Base-by-base conservation (phyloP, 1,140 invertebrate species). In the Acromyrmex charruanus region DNA sequence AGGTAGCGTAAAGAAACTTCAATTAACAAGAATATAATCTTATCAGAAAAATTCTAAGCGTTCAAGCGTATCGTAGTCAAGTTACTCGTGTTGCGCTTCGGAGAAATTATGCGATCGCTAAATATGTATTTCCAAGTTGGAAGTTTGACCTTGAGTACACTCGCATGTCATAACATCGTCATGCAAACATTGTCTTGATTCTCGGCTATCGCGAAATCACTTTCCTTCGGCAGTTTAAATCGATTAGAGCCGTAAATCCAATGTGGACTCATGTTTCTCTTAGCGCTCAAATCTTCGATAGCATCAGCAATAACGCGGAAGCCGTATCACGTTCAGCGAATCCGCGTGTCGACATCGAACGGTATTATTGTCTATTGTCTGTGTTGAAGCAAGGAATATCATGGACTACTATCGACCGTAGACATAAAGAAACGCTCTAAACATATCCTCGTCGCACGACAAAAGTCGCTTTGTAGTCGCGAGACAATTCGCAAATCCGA, bases 131-230 rank as follows among this genome's bases (percentile, higher is more conserved):
- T 82, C 16, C 66, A 53, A 82, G 79, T 44, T n/a, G 49, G 66
- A 71, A 58, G 12, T 51, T 21, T 71, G 79, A 82, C 53, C 35
- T 82, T 82, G 79, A 53, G 21, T 35, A 58, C 51, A 82, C 58
- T 59, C 31, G 53, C 25, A 14, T 1, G 61, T 35, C 16, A 44
- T 6, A 44, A 39, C 14, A 25, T 51, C 49, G 49, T 51, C 14
- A 14, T 18, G 31, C 25, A 51, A 4, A 35, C 16, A 16, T 31
- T 31, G 28, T 28, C 61, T 35, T 14, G 25, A 51, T n/a, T 77
- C 55, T 21, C 21, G 18, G 1, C 25, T 28, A 18, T 21, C 49
- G 9, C 16, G 21, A 51, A 68, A 35, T 55, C 25, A 21, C 44
- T 55, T 53, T 68, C 12, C 35, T 79, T 25, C 12, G 44, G 18